Conservation (phyloP, 2,797 vertebrate genomes). For the Neopelma chrysocephalum region DNA sequence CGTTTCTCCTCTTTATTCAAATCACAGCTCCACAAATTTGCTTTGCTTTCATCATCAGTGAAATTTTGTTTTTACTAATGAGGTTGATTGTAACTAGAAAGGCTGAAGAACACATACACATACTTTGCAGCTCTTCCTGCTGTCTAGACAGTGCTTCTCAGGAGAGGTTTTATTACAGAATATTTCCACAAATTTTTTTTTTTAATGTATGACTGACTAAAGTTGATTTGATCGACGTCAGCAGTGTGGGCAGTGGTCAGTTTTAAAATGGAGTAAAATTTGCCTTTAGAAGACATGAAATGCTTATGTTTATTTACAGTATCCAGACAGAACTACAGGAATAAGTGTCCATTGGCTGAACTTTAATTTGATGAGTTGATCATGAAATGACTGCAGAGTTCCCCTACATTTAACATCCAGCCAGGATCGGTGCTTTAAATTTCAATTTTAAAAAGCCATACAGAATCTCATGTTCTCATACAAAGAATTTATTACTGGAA, state of each 20-base stretch:
- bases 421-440: background rate
- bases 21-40: background rate
- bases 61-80: background rate
- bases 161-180: background rate
- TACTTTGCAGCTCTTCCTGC: background rate
- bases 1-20: background rate
- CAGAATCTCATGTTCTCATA: background rate
- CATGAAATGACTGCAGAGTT: background rate
- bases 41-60: background rate
- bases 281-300: background rate
- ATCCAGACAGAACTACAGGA: background rate
- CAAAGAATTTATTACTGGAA: slow-evolving; percentile 35
- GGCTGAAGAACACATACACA: background rate
- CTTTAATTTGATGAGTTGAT: background rate
- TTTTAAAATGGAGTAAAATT: background rate
- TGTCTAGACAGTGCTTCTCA: background rate
- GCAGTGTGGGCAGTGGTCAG: background rate
- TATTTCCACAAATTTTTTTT: background rate
- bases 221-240: background rate
- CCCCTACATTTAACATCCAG: background rate
- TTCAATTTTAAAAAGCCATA: background rate
- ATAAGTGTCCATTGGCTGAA: background rate
- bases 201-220: background rate
- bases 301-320: background rate
- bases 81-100: background rate